Evolutionary conservation across 1,140 invertebrate species (phyloP).

Genomic region (Drosophila pruinosa): DNA sequence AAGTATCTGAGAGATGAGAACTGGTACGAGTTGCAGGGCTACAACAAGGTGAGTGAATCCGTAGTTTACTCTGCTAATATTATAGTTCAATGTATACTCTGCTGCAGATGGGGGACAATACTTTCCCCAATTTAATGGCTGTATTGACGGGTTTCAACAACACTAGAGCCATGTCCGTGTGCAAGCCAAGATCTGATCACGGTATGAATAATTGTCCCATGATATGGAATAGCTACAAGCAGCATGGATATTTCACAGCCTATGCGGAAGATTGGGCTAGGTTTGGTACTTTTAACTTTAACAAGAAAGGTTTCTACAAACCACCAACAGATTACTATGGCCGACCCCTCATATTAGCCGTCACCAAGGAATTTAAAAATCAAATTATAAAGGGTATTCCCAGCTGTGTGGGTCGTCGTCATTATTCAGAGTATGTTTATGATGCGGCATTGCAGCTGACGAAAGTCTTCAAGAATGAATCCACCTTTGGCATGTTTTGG

Average conservation of each 20-base stretch:
- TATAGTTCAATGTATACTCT: not conserved
- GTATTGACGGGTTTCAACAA: slow-evolving; percentile 87
- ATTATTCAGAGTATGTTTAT: slow-evolving; percentile 85
- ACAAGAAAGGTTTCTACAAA: slow-evolving; percentile 89
- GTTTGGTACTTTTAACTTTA: slow-evolving; percentile 91
- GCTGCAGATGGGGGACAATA: slow-evolving; percentile 88
- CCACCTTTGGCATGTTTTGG: slow-evolving; percentile 91
- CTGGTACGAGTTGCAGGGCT: slow-evolving; percentile 69
- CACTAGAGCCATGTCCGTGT: slow-evolving; percentile 82
- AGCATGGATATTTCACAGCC: slow-evolving; percentile 89
- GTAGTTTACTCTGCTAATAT: not conserved
- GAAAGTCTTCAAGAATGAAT: slow-evolving; percentile 60
- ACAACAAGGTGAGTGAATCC: slow-evolving; percentile 62
- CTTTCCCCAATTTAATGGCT: slow-evolving; percentile 92
- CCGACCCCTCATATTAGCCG: slow-evolving; percentile 88
- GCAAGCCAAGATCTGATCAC: slow-evolving; percentile 83
- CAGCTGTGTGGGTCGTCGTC: slow-evolving; percentile 86
- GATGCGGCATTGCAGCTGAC: slow-evolving; percentile 85
- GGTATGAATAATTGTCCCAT: slow-evolving; percentile 88
- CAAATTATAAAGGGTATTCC: slow-evolving; percentile 47
- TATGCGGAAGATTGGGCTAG: slow-evolving; percentile 90
- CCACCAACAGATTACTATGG: slow-evolving; percentile 93
- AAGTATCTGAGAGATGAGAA: slow-evolving; percentile 47
- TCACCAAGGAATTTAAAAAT: slow-evolving; percentile 83
- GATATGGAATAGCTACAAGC: slow-evolving; percentile 90